Evolutionary conservation across 1,140 invertebrate genomes (phyloP), one percentile per base, ranked within the genome.

Genomic region (Arctopsyche grandis): DNA sequence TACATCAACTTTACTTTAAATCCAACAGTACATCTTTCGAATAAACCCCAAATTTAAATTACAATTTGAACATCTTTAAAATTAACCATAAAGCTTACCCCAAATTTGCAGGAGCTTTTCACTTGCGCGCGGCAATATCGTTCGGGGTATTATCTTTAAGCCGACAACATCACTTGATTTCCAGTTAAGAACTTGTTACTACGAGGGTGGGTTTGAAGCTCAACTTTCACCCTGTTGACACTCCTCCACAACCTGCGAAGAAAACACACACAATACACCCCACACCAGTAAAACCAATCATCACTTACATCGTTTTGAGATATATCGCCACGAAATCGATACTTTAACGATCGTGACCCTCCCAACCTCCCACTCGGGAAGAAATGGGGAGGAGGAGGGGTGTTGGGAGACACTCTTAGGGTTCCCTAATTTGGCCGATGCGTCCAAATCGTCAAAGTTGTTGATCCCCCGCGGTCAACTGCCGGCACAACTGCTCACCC

Each of bases 381-480:
- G 26, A 38, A 66, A 19, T 66, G 16, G 56, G 7, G 56, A 26
- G 60, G 10, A 29, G 24, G 24, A 3, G 24, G 66, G 66, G 22
- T 69, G 9, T 9, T 29, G 24, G 29, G 26, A 14, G 66, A 29
- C 24, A 29, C 16, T 26, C 29, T 70, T 1, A 38, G 44, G 43
- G 70, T n/a, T 52, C 21, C 29, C 73, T 75, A 75, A 75, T 75
- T 75, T 75, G 73, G 56, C 44, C 73, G 21, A 24, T 48, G 52
- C 38, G 43, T 48, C 73, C 24, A 75, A 75, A 75, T 75, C 73
- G 73, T 75, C 73, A 75, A 75, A 75, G 73, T 75, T 75, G 38
- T 75, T 75, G 73, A 75, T 75, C 73, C 73, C 73, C 69, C 21
- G 73, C 73, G 73, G 73, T 75, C 73, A 75, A 75, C 14, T 75